phyloP scores from a whole-genome alignment of 2,888 invertebrate species.

The Tachina lurida region DNA sequence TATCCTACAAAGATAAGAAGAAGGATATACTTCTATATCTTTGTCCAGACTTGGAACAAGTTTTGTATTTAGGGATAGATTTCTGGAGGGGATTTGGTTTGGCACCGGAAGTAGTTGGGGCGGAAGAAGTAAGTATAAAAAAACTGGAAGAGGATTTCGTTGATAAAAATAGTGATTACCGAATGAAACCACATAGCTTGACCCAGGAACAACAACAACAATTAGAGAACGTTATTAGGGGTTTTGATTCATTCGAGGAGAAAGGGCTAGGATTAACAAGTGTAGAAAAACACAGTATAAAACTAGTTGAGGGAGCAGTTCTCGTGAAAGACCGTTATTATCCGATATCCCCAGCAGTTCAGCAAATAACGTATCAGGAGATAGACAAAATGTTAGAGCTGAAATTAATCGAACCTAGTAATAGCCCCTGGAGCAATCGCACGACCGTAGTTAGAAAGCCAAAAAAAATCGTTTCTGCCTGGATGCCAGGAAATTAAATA shows the following conservation, averaged over 20 bases:
- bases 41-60: slow-evolving; percentile 27
- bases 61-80: neutral
- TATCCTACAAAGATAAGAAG: neutral
- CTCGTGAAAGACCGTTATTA: neutral
- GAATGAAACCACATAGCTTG: slow-evolving; percentile 4
- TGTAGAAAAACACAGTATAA: neutral
- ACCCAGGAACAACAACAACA: neutral
- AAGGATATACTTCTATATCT: neutral
- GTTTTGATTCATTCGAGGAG: neutral
- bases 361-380: slow-evolving; percentile 9
- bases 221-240: neutral
- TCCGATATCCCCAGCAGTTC: neutral
- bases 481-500: too few species aligned
- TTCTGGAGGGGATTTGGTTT: neutral
- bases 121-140: neutral
- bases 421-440: too few species aligned
- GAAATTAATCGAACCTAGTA: neutral
- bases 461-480: too few species aligned
- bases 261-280: neutral
- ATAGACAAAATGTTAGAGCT: neutral
- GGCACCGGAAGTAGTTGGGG: slow-evolving; percentile 20
- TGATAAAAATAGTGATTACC: too few species aligned
- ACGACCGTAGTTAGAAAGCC: too few species aligned
- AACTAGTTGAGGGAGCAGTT: neutral
- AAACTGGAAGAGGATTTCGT: slow-evolving; percentile 11